Evolutionary conservation across 2,888 invertebrate genomes (phyloP), one percentile per base, ranked within the genome.

Genomic region (Meta bourneti): DNA sequence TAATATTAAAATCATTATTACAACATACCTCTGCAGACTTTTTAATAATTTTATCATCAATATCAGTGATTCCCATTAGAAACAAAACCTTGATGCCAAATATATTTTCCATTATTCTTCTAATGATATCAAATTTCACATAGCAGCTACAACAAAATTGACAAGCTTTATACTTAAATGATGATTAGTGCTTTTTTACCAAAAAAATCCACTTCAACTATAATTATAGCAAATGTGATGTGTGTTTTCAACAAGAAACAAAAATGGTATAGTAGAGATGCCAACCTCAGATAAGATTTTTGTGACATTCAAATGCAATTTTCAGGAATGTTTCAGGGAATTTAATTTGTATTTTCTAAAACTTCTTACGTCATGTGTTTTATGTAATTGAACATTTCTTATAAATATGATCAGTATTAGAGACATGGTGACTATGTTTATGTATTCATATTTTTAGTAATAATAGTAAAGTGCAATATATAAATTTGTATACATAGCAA

Each of bases 31-130:
- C 96, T 7, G 95, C 95, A 0, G 97, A 96, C 94, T 96, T 96
- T 89, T 95, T 96, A 85, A 99, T 98, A 93, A 99, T 98, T 96
- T 99, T 99, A 95, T 99, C 98, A 95, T 99, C 99, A 87, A 99
- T 97, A 94, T 99, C 98, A 0, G 98, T 99, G 85, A 99, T 96
- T 90, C 98, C 98, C 98, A 98, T 98, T 0, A 97, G 97, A 9
- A 97, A 96, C 19, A 98, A 96, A 5, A 98, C 95, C 95, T 97
- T 97, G 13, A 97, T 95, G 93, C 97, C 96, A 93, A 98, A 97
- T 94, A 97, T 96, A 70, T 97, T 95, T 93, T 96, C 96, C 83
- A 99, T 94, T 94, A 98, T 97, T 94, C 98, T 96, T 94, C 98
- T 97, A 82, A 99, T 96, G 70, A 98, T 97, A 94, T 99, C 98